phyloP scores from a whole-genome alignment of 2,113 vertebrate species.

The Saccopteryx leptura region DNA sequence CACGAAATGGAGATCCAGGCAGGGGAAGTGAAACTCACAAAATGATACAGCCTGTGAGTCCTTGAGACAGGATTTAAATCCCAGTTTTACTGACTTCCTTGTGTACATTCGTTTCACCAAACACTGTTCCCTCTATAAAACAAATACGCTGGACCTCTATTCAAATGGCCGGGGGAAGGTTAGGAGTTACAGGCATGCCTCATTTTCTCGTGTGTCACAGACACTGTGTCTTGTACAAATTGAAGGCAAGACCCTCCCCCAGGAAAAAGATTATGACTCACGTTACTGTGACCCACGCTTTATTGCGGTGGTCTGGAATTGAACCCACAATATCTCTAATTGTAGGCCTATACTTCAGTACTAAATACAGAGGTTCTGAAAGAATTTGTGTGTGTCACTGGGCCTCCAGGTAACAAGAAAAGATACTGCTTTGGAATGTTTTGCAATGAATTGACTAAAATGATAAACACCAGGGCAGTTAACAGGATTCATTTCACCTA shows the following conservation, averaged over 20 bases:
- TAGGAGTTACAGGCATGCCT: background rate
- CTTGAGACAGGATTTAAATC: background rate
- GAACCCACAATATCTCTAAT: background rate
- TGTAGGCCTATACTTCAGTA: background rate
- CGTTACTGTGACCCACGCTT: no score
- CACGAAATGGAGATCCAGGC: background rate
- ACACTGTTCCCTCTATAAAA: background rate
- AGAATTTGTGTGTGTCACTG: background rate
- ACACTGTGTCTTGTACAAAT: no score
- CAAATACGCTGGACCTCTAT: background rate
- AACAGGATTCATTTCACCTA: background rate
- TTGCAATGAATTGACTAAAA: background rate
- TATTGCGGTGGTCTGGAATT: background rate
- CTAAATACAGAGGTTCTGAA: background rate
- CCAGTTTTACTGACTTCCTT: background rate
- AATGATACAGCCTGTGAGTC: background rate
- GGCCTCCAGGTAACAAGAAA: background rate
- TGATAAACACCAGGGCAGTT: background rate
- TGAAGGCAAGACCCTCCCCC: background rate
- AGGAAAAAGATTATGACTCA: background rate
- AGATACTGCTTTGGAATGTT: constrained; percentile 43
- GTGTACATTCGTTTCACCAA: background rate
- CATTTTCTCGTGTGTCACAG: background rate
- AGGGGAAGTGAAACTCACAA: background rate
- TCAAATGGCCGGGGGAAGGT: background rate